Percentiles rank a stretch among this genome's conserved stretches.
Evolutionary conservation across 2,888 invertebrate genomes (phyloP).

Genomic region (Pyralis farinalis): DNA sequence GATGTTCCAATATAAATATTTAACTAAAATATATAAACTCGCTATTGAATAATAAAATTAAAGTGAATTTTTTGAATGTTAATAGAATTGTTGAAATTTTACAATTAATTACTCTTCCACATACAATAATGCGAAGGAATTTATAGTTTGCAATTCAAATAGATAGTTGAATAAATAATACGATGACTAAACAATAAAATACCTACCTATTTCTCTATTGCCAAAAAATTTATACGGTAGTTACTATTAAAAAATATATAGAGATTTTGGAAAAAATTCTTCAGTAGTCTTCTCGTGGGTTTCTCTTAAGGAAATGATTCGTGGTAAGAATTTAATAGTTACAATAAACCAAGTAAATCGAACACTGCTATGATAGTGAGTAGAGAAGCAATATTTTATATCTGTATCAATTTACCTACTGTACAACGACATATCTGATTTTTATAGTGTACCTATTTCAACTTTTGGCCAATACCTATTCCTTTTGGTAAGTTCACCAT

Average conservation of each 20-base stretch:
- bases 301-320: conserved; percentile 46
- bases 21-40: conserved; percentile 10
- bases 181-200: conserved; percentile 58
- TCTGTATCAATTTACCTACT: conserved; percentile 53
- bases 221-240: conserved; percentile 69
- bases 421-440: conserved; percentile 74
- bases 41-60: conserved; percentile 8
- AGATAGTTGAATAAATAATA: conserved; percentile 51
- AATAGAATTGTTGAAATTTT: conserved; percentile 32
- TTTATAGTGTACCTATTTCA: conserved; percentile 60
- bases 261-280: conserved; percentile 63
- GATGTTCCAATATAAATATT: conserved; percentile 4
- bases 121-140: conserved; percentile 67
- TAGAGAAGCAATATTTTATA: conserved; percentile 70
- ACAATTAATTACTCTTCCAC: conserved; percentile 32
- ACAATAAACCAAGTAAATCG: conserved; percentile 46
- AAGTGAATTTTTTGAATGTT: conserved; percentile 19
- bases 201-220: conserved; percentile 56
- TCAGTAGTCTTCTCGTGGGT: conserved; percentile 62
- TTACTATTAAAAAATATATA: conserved; percentile 49
- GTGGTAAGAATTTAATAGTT: conserved; percentile 52
- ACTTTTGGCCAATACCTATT: conserved; percentile 41
- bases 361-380: conserved; percentile 63
- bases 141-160: conserved; percentile 62
- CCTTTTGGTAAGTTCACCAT: conserved; percentile 45